Base-by-base conservation (phyloP, 2,888 invertebrate species). In the Perithous albicinctus region DNA sequence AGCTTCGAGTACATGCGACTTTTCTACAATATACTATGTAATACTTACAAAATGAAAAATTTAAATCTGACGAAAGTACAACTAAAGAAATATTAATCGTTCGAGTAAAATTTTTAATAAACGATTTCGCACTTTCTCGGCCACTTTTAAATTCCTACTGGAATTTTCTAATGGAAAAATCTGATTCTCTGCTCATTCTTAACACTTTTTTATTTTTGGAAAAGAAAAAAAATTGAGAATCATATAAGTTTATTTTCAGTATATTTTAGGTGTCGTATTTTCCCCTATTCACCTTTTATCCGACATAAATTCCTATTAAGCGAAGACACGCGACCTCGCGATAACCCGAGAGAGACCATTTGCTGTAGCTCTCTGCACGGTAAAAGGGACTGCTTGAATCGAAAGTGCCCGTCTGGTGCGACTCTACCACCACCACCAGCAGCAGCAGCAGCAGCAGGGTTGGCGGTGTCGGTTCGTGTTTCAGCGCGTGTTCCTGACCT, bases 301-400 rank as follows among this genome's bases (percentile, higher is more conserved):
- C 64, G 15, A 51, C 74, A 69, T 51, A 51, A 79, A 74, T 79
- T 79, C 74, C 74, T 63, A 69, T 74, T 46, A 61, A 63, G 54
- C 12, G 67, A 63, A 61, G 63, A 79, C 78, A 79, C 74, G 79
- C 69, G 79, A 72, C 43, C 56, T 35, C 35, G 74, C 67, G 80
- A 80, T 80, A 80, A 75, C 70, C 70, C 64, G 38, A 54, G 67
- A 43, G 12, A 18, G 23, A 46, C n/a, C n/a, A n/a, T n/a, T n/a
- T 5, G 46, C 32, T n/a, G 35, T 15, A 72, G 29, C 29, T 46
- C 29, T 46, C 59, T 48, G 48, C 26, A 38, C 10, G 29, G 38
- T 48, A 46, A 20, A n/a, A n/a, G n/a, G 48, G 43, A 35, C 41
- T 46, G 38, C 26, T 79, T 29, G 73, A 54, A 67, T 48, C 59